Base-by-base conservation (phyloP, 2,888 invertebrate genomes). In the Stenolophus ochropezus region DNA sequence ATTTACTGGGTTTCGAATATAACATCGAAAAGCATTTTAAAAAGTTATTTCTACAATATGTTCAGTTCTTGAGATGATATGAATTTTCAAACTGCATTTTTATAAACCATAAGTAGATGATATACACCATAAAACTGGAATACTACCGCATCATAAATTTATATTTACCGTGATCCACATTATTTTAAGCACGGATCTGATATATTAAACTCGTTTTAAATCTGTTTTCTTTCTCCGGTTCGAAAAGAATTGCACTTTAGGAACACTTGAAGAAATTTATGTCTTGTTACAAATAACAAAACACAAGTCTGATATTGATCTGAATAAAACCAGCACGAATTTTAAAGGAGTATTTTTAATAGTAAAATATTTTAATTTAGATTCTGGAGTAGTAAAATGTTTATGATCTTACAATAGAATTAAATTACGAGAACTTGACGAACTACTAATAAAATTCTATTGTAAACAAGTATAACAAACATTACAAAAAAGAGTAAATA, bases 251-350 rank as follows among this genome's bases (percentile, higher is more conserved):
- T 61, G 61, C 61, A 61, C 61, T 61, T 42, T 25, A 61, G 61
- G 14, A 25, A 14, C 61, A 61, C 61, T 61, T 61, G 61, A 27
- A 25, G 25, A n/a, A 61, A 61, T 61, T 61, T 61, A 61, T 61
- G 61, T 61, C 25, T 25, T 61, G 25, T 61, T 23, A 61, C 25
- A n/a, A 25, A 23, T 25, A 61, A 61, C 21, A 25, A 61, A 61
- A 25, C 61, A 61, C n/a, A 25, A 61, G 61, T 61, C 25, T 23
- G 21, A 4, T 61, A 61, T 61, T 61, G 61, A 61, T 61, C 61
- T 23, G 25, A 61, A 61, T 61, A 61, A 61, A 61, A 21, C 56
- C 8, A 6, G 16, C 4, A 56, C 56, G 8, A 23, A 25, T 61
- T 25, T 61, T 61, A n/a, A 61, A 27, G 25, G 23, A 42, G 33